These are phyloP conservation scores for Saccopteryx leptura DNA, from an alignment of 2,113 vertebrate genomes.

Conservation along the genomic window DNA sequence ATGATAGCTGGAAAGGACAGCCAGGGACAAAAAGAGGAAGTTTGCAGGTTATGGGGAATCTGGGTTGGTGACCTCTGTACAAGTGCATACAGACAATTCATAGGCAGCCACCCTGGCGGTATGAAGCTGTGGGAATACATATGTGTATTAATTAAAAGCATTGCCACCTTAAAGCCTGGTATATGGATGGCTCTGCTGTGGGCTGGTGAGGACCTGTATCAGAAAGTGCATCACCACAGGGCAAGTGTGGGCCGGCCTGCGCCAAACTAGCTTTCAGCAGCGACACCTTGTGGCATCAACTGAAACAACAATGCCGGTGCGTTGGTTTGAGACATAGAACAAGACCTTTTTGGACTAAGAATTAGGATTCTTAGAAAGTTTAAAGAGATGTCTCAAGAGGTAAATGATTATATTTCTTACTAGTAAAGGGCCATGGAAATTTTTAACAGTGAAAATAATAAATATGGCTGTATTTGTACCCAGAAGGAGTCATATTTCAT, in stretches of 20 bases:
- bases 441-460: background rate
- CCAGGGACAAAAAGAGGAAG: background rate
- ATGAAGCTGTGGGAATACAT: background rate
- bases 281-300: background rate
- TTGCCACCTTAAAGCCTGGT: background rate
- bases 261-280: background rate
- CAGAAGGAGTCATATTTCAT: background rate
- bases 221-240: background rate
- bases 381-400: background rate
- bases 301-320: background rate
- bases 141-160: background rate
- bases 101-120: background rate
- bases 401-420: background rate
- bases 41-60: background rate
- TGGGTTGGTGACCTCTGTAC: background rate
- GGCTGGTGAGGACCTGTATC: background rate
- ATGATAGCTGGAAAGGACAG: background rate
- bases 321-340: background rate
- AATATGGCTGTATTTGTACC: background rate
- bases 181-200: background rate
- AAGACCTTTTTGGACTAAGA: background rate
- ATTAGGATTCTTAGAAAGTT: background rate
- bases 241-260: accelerated
- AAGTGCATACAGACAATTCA: background rate
- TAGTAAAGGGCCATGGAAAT: background rate